phyloP scores from a whole-genome alignment of 2,888 invertebrate species.

The Digitonthophagus gazella region DNA sequence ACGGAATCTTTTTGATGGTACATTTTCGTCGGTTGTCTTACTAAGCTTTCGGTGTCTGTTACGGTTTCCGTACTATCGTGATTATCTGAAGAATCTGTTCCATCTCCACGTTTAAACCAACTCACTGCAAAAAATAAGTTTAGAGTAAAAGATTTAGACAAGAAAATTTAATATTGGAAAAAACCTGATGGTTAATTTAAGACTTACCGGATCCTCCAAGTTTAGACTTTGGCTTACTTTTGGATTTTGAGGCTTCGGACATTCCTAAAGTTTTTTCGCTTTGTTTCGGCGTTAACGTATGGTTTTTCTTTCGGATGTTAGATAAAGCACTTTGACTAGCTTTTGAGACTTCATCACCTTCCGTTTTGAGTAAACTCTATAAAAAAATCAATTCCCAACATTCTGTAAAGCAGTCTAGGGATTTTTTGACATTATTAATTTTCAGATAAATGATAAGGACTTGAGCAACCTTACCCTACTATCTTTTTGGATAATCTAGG shows the following conservation, averaged over 20 bases:
- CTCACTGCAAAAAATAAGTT: conserved; percentile 48
- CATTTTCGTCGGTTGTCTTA: conserved; percentile 52
- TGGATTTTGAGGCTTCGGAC: conserved; percentile 53
- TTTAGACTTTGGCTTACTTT: conserved; percentile 55
- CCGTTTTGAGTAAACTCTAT: conserved; percentile 81
- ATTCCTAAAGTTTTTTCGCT: conserved; percentile 73
- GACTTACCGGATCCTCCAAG: conserved; percentile 70
- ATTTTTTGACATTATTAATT: no score
- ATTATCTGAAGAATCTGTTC: conserved; percentile 52
- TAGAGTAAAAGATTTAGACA: no score
- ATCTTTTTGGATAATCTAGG: no score
- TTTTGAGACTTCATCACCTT: conserved; percentile 70
- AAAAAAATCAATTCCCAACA: no score
- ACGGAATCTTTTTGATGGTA: conserved; percentile 45
- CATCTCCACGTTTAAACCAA: conserved; percentile 60
- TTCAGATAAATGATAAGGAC: no score
- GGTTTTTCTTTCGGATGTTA: conserved; percentile 70
- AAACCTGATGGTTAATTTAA: background rate
- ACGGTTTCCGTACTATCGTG: conserved; percentile 57
- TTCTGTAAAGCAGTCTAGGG: no score
- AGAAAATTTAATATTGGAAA: background rate
- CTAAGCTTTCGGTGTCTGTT: conserved; percentile 53
- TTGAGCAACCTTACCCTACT: no score
- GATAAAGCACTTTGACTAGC: conserved; percentile 76
- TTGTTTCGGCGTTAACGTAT: conserved; percentile 79